Evolutionary conservation across 2,888 invertebrate species (phyloP), one percentile per base, ranked within the genome.

Genomic region (Perizoma affinitatum): DNA sequence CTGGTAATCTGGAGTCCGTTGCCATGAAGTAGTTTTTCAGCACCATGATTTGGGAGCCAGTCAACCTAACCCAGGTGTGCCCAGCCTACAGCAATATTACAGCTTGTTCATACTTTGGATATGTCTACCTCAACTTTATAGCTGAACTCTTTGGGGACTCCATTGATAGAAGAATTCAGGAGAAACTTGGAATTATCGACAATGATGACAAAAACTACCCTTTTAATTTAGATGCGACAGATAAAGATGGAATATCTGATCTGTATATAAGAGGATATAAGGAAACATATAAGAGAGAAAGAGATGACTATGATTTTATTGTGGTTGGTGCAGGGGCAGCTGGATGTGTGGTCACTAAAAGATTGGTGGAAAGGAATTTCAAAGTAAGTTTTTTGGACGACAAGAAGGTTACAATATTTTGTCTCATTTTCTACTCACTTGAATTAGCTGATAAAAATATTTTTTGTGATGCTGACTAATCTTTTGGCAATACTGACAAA

Each of bases 301-400:
- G 38, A 8, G 73, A 76, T 34, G 78, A 79, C 36, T 88, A 80
- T 53, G 88, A 88, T 46, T 88, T 88, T 40, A 82, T 88, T 4
- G 78, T 88, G 0, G 85, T 88, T 0, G 88, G 88, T 0, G 88
- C 87, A 0, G 88, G 88, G 0, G 38, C 87, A 0, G 84, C 88
- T 0, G 88, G 88, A 0, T 85, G 87, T 44, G 83, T 88, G 0
- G 78, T 87, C 0, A 82, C 86, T 0, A 87, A 84, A 42, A 72
- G 88, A 58, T 56, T 88, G 11, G 77, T 86, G 2, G 82, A 76
- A 6, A 58, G 76, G 7, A 60, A 80, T 1, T 85, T 83, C 79
- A 87, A 78, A 74, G 88, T 87, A 48, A 61, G 57, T 54, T 46
- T n/a, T 4, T 33, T 22, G 22, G 1, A 22, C 22, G 22, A 3